phyloP scores from a whole-genome alignment of 2,888 invertebrate species.

The Ophion slaviceki region DNA sequence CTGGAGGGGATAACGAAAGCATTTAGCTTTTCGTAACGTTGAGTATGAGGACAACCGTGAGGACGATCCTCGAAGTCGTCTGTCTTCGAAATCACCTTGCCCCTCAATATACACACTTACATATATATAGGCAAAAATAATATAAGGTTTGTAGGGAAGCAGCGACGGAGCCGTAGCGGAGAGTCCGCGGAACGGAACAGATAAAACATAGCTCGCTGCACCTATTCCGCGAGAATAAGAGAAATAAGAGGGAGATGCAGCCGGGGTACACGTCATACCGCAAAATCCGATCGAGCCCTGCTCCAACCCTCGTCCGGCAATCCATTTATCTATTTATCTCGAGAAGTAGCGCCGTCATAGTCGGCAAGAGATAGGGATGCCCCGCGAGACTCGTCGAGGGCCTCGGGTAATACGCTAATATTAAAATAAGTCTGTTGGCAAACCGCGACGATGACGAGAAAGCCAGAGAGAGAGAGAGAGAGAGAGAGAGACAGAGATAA shows the following conservation, averaged over 20 bases:
- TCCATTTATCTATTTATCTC: conserved; percentile 83
- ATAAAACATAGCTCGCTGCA: conserved; percentile 68
- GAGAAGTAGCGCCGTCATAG: conserved; percentile 51
- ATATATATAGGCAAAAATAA: conserved; percentile 17
- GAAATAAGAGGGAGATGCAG: conserved; percentile 25
- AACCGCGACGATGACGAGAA: conserved; percentile 75
- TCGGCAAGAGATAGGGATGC: conserved; percentile 50
- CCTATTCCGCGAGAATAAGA: conserved; percentile 2
- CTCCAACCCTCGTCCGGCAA: conserved; percentile 76
- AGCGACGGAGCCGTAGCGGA: not conserved
- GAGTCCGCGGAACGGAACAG: conserved; percentile 53
- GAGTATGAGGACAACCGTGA: not conserved
- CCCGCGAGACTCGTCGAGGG: conserved; percentile 49
- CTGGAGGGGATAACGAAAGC: too few relatives aligned
- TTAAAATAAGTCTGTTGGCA: conserved; percentile 81
- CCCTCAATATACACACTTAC: not conserved
- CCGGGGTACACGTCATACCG: conserved; percentile 62
- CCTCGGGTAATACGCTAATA: conserved; percentile 80
- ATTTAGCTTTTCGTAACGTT: not conserved
- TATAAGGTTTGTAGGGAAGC: conserved; percentile 26
- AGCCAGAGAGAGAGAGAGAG: conserved; percentile 58
- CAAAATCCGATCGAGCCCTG: conserved; percentile 80
- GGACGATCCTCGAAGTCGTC: too few relatives aligned
- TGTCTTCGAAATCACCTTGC: too few relatives aligned
- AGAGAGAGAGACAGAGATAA: conserved; percentile 14